Conservation (phyloP, 64 coral and sea anemone species). For the Pocillopora verrucosa region DNA sequence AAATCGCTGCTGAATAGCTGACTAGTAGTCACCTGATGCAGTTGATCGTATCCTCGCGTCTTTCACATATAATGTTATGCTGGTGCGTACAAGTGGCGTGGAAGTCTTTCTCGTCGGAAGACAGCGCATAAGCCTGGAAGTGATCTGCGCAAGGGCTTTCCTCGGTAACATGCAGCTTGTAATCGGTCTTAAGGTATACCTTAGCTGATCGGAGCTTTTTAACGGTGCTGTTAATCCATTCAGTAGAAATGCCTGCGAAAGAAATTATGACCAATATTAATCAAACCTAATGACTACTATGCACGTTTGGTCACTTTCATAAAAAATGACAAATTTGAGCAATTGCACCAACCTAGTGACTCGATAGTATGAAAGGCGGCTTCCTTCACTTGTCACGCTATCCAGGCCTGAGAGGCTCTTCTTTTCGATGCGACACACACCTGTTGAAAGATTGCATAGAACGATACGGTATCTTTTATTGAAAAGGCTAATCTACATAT, state of each 20-base stretch:
- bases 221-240: constrained; percentile 17
- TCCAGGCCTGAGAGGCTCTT: constrained; percentile 48
- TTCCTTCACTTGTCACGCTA: constrained; percentile 37
- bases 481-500: neutral
- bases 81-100: constrained; percentile 48
- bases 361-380: constrained; percentile 34
- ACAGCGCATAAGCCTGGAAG: constrained; percentile 57
- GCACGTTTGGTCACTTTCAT: constrained; percentile 6
- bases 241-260: constrained; percentile 15
- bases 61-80: constrained; percentile 58
- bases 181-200: constrained; percentile 71
- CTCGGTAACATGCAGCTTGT: constrained; percentile 62
- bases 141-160: constrained; percentile 74
- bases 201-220: constrained; percentile 46
- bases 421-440: constrained; percentile 50
- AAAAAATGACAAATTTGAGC: constrained; percentile 31
- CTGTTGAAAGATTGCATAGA: constrained; percentile 26
- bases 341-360: constrained; percentile 19
- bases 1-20: too few relatives aligned
- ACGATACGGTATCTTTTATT: constrained; percentile 17
- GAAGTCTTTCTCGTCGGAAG: constrained; percentile 48
- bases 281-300: neutral
- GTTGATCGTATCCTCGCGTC: too few relatives aligned
- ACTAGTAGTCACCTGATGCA: too few relatives aligned
- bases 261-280: neutral